Conservation (phyloP, 2,113 vertebrate species). For the Pavo muticus region DNA sequence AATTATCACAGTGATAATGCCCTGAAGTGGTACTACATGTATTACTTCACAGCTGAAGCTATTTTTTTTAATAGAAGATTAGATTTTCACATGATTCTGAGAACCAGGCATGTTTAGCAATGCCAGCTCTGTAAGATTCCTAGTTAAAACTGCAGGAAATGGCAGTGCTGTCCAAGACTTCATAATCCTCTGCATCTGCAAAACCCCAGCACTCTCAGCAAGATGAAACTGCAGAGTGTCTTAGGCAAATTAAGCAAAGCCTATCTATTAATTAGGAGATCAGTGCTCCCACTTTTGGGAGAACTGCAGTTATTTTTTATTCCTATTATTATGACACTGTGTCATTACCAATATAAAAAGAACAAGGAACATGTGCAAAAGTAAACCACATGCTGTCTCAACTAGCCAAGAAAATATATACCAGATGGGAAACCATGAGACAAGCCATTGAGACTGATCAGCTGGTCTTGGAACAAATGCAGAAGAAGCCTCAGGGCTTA, state of each 20-base stretch:
- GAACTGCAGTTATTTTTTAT: conserved; percentile 20
- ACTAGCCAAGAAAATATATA: conserved; percentile 54
- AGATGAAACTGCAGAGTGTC: background rate
- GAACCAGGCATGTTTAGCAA: background rate
- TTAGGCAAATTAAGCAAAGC: background rate
- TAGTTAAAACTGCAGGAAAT: conserved; percentile 4
- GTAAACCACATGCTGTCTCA: conserved; percentile 57
- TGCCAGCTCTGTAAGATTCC: background rate
- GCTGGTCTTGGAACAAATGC: background rate
- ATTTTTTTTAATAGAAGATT: background rate
- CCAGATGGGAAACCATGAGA: conserved; percentile 58
- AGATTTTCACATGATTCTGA: background rate
- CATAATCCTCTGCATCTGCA: conserved; percentile 15
- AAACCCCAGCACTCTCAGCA: background rate
- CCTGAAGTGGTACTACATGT: background rate
- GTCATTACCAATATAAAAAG: conserved; percentile 65
- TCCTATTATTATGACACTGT: conserved; percentile 55
- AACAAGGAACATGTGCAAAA: conserved; percentile 64
- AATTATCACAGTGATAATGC: background rate
- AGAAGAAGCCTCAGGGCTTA: background rate
- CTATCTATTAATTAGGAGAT: background rate
- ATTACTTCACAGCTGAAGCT: background rate
- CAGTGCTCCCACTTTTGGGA: background rate
- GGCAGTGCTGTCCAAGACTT: background rate
- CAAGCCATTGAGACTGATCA: background rate